Evolutionary conservation across 2,797 vertebrate genomes (phyloP).

Genomic region (Acomys russatus): DNA sequence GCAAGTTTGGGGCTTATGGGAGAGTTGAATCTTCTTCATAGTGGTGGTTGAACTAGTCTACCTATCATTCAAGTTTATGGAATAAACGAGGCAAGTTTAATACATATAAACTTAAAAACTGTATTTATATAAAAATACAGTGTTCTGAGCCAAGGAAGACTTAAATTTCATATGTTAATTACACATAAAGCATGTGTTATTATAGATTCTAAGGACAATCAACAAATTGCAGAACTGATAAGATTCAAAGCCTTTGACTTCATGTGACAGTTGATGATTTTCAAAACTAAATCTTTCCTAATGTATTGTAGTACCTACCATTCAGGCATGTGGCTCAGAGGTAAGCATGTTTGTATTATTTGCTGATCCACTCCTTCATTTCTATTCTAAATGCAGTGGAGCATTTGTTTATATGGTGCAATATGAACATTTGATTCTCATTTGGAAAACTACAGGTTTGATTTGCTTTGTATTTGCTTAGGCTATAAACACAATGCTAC

Average conservation of each 20-base stretch:
- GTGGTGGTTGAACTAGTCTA: background rate
- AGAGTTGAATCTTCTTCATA: background rate
- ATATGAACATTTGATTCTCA: background rate
- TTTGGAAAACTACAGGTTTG: constrained; percentile 3
- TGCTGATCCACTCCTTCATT: background rate
- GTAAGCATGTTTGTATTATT: constrained; percentile 11
- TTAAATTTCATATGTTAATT: constrained; percentile 39
- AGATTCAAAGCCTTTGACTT: background rate
- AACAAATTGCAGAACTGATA: background rate
- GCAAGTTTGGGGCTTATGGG: background rate
- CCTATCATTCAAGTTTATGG: background rate
- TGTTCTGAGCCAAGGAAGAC: background rate
- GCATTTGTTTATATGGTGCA: background rate
- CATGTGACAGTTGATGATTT: constrained; percentile 13
- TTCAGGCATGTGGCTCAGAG: background rate
- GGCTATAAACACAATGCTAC: background rate
- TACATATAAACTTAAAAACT: background rate
- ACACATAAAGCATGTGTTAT: background rate
- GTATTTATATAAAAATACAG: constrained; percentile 5
- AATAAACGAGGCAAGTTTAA: background rate
- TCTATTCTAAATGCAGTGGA: background rate
- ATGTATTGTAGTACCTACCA: background rate
- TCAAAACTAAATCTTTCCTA: background rate
- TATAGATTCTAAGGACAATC: background rate
- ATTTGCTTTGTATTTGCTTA: constrained; percentile 51